Conservation (phyloP, 2,888 invertebrate genomes). For the Agonopterix heracliana region DNA sequence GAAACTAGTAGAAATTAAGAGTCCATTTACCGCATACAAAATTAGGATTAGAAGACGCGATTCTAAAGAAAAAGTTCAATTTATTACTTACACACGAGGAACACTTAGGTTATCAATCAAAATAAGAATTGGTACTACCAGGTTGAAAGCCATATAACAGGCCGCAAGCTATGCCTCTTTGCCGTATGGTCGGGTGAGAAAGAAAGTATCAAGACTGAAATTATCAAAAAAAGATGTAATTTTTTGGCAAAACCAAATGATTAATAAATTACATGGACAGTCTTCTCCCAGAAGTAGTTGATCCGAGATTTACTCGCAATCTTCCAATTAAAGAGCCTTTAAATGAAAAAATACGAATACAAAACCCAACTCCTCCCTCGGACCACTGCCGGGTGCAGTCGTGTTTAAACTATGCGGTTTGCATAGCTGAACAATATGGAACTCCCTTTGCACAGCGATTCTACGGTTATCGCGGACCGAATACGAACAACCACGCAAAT, state of each 20-base stretch:
- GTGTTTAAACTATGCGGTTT: too few relatives aligned
- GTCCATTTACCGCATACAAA: slow-evolving; percentile 5
- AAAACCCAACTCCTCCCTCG: too few relatives aligned
- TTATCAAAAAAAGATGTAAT: background rate
- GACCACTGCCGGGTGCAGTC: too few relatives aligned
- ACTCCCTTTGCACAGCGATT: too few relatives aligned
- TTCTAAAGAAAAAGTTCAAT: slow-evolving; percentile 1
- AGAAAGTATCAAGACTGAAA: slow-evolving; percentile 1
- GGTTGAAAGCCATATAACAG: background rate
- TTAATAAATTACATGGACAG: background rate
- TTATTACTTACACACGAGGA: background rate
- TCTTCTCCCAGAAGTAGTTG: slow-evolving; percentile 1
- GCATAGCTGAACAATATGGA: too few relatives aligned
- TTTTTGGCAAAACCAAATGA: slow-evolving; percentile 1
- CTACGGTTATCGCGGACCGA: too few relatives aligned
- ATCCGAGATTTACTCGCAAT: slow-evolving; percentile 1
- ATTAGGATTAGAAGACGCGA: background rate
- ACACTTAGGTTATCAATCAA: background rate
- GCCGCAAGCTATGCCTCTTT: background rate
- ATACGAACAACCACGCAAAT: too few relatives aligned
- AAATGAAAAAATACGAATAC: too few relatives aligned
- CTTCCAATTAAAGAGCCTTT: background rate
- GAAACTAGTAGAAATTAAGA: slow-evolving; percentile 14
- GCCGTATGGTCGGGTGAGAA: slow-evolving; percentile 3
- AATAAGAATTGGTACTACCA: slow-evolving; percentile 10